These are phyloP conservation scores for Malurus alboscapulatus DNA, from an alignment of 2,113 vertebrate species.

Conservation along the genomic window DNA sequence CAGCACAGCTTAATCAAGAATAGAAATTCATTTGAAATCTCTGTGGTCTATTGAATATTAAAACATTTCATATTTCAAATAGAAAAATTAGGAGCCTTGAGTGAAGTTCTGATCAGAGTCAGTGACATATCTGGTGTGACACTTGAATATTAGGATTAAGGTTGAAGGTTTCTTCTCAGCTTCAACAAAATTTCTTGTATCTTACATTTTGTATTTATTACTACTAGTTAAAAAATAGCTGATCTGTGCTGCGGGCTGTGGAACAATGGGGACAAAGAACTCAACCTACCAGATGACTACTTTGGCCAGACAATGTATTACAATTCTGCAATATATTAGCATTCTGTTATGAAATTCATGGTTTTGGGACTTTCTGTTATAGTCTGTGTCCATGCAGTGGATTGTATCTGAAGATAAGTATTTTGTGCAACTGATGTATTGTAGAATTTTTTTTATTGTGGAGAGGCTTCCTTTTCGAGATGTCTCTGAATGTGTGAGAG, in stretches of 20 bases:
- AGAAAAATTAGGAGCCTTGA: background rate
- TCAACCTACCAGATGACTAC: background rate
- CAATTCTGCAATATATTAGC: background rate
- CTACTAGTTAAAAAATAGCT: background rate
- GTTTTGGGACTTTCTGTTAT: background rate
- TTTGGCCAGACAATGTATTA: background rate
- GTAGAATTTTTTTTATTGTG: background rate
- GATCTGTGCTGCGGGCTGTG: background rate
- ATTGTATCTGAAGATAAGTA: background rate
- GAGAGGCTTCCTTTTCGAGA: background rate
- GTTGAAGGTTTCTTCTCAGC: background rate
- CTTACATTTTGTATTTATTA: background rate
- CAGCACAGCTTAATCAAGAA: constrained; percentile 24
- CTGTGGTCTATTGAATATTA: constrained; percentile 44
- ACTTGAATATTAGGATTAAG: background rate
- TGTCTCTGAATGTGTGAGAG: background rate
- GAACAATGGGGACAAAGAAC: background rate
- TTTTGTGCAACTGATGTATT: background rate
- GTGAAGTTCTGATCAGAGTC: background rate
- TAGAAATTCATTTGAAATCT: constrained; percentile 52
- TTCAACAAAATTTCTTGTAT: background rate
- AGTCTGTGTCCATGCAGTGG: background rate
- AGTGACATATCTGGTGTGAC: constrained; percentile 17
- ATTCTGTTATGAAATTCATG: background rate
- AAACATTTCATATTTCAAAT: constrained; percentile 29